phyloP scores from a whole-genome alignment of 2,888 invertebrate genomes.

The Erebia aethiops region DNA sequence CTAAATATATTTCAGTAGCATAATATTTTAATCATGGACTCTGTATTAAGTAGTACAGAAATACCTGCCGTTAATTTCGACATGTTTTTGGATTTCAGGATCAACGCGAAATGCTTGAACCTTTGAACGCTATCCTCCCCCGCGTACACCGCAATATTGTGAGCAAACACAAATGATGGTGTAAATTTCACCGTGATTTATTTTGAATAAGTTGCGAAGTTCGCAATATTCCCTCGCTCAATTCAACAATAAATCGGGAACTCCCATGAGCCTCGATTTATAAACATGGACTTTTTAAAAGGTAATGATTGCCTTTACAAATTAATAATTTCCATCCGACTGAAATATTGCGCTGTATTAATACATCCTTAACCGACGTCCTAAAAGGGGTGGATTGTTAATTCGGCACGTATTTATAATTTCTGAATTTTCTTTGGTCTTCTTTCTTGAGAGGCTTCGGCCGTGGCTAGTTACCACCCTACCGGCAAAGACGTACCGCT shows the following conservation, averaged over 20 bases:
- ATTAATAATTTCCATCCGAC: conserved; percentile 36
- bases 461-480: too few relatives aligned
- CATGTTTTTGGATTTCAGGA: not conserved
- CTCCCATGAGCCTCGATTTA: conserved; percentile 57
- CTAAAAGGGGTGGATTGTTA: too few relatives aligned
- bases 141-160: conserved; percentile 21
- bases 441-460: too few relatives aligned
- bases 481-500: too few relatives aligned
- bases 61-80: not conserved
- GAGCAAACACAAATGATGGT: conserved; percentile 42
- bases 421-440: too few relatives aligned
- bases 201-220: conserved; percentile 45
- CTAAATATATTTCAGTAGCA: too few relatives aligned
- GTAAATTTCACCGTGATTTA: conserved; percentile 46
- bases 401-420: too few relatives aligned
- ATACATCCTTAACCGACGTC: not conserved
- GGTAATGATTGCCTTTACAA: conserved; percentile 44
- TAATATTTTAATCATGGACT: too few relatives aligned
- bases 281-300: conserved; percentile 51
- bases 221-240: conserved; percentile 47
- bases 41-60: not conserved
- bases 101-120: not conserved
- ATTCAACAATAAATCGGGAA: conserved; percentile 50
- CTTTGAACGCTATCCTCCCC: not conserved
- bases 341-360: not conserved